Percentiles rank a stretch among this genome's conserved stretches.
Evolutionary conservation across 2,888 invertebrate species (phyloP).

Genomic region (Eupithecia tripunctaria): DNA sequence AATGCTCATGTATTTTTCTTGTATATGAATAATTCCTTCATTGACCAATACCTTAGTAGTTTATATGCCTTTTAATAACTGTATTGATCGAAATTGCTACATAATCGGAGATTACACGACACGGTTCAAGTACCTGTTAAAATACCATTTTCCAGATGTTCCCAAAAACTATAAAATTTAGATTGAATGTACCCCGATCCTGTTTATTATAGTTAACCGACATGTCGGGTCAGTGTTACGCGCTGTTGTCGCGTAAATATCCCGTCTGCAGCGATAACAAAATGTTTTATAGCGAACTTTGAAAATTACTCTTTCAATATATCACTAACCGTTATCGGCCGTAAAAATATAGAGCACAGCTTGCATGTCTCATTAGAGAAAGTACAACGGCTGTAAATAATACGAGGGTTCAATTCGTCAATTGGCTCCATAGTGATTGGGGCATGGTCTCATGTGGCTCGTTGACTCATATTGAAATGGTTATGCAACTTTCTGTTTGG

Average conservation of each 20-base stretch:
- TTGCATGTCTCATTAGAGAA: constrained; percentile 9
- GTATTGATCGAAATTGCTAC: not conserved
- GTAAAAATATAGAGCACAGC: not conserved
- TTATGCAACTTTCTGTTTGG: constrained; percentile 5
- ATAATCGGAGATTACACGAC: not conserved
- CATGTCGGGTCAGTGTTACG: not conserved
- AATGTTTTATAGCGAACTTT: not conserved
- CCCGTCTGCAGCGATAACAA: not conserved
- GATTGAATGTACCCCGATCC: not conserved
- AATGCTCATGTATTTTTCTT: not conserved
- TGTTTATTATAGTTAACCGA: not conserved
- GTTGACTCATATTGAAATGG: constrained; percentile 16
- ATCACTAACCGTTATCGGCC: not conserved
- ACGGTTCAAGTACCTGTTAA: not conserved
- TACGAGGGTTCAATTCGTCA: not conserved
- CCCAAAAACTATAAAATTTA: not conserved
- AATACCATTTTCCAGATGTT: not conserved
- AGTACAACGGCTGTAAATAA: not conserved
- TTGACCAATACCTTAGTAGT: not conserved
- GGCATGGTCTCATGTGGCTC: constrained; percentile 3
- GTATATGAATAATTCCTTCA: not conserved
- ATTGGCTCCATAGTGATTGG: constrained; percentile 16
- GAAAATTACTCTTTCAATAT: not conserved
- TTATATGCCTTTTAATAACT: not conserved
- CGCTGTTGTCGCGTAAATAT: constrained; percentile 5